Evolutionary conservation across 2,113 vertebrate species (phyloP).

Genomic region (Lutjanus erythropterus): DNA sequence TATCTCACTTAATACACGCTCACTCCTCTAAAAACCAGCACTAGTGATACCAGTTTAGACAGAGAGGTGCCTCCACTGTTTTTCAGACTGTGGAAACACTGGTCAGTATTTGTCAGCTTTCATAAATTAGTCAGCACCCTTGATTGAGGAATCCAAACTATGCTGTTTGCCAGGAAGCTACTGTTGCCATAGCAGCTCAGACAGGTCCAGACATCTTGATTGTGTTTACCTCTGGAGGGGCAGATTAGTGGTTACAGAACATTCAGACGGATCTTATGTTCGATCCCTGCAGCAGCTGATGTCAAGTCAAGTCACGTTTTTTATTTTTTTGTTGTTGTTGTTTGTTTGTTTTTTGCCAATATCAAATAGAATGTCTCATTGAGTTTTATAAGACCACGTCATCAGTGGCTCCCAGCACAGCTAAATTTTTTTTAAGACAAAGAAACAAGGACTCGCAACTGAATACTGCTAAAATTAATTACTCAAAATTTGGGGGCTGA

Average conservation of each 20-base stretch:
- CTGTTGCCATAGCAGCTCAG: slow-evolving; percentile 13
- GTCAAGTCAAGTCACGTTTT: slow-evolving; percentile 23
- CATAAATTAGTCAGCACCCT: slow-evolving; percentile 21
- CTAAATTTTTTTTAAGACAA: not conserved
- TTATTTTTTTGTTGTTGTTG: no score
- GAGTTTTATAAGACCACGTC: not conserved
- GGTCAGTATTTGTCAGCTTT: slow-evolving; percentile 4
- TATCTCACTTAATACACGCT: not conserved
- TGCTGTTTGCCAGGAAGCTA: slow-evolving; percentile 15
- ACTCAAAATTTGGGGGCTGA: no score
- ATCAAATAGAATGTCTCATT: not conserved
- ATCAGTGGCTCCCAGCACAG: not conserved
- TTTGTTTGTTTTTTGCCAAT: no score
- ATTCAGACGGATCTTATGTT: not conserved
- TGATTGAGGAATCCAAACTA: slow-evolving; percentile 18
- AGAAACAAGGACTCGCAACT: not conserved
- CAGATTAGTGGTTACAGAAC: slow-evolving; percentile 15
- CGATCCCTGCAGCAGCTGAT: not conserved
- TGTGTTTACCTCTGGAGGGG: slow-evolving; percentile 27
- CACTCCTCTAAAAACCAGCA: not conserved
- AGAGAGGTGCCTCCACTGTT: not conserved
- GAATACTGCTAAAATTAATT: no score
- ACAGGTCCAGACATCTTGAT: slow-evolving; percentile 40
- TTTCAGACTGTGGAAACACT: not conserved
- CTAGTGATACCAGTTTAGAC: not conserved